Evolutionary conservation across 2,797 vertebrate genomes (phyloP), one percentile per base, ranked within the genome.

Genomic region (Tangara arthus): DNA sequence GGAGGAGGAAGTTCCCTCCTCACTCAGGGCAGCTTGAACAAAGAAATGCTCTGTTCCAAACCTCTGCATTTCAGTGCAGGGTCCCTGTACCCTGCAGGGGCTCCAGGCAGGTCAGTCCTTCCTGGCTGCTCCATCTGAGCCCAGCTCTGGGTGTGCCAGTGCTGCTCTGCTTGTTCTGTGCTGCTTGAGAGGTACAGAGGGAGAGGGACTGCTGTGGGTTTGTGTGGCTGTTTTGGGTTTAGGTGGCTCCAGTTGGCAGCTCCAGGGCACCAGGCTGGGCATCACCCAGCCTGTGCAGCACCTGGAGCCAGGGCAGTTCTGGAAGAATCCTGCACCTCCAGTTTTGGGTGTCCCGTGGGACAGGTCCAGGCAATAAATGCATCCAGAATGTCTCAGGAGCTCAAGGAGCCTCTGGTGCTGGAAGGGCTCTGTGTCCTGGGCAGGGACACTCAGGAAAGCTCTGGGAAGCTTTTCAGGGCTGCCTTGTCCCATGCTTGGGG

Each of bases 361-460:
- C 34, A 64, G 55, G 12, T 53, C 24, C 66, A 11, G 66, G 55
- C 27, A 46, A 6, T 41, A 12, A 50, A 41, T 19, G 53, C 30
- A 3, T 35, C 47, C 79, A 55, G 41, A 24, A 7, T 0, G 3
- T 17, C 49, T 44, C 12, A 12, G 24, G 23, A 35, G 24, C 5
- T 50, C 23, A 14, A 39, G n/a, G 34, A 23, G 9, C 20, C 3
- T 4, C 21, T 37, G 6, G 27, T 7, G 5, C 66, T 34, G 30
- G 21, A 19, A 21, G 20, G 8, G 15, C 50, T 49, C 57, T 0
- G 0, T 57, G 37, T 47, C 34, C 34, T 13, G 50, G 22, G 15
- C 10, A 56, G 20, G 18, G 16, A 2, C 18, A n/a, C 61, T 49
- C 20, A 12, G 71, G 15, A 73, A 60, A 88, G 14, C 15, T 55